These are phyloP conservation scores for Metopia argyrocephala DNA, from an alignment of 2,888 invertebrate genomes.

Conservation along the genomic window DNA sequence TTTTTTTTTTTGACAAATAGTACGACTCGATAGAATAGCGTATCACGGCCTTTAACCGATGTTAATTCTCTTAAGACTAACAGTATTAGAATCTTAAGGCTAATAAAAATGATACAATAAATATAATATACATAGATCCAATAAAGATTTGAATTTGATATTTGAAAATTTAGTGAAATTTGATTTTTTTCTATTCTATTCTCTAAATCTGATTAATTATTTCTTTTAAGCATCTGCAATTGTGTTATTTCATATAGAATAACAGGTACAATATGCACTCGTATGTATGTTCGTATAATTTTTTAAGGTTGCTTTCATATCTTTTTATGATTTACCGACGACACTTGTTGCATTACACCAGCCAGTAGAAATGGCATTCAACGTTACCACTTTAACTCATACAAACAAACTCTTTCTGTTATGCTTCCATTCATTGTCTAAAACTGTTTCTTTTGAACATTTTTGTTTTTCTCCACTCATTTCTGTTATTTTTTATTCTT, in stretches of 20 bases:
- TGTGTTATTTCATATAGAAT: constrained; percentile 13
- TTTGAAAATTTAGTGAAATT: neutral
- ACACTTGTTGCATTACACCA: constrained; percentile 63
- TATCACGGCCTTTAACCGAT: no score
- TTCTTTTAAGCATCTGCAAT: constrained; percentile 5
- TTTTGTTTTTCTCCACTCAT: neutral
- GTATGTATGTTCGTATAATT: neutral
- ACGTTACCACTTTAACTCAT: constrained; percentile 36
- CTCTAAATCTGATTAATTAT: neutral
- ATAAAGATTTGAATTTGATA: no score
- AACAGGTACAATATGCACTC: constrained; percentile 52
- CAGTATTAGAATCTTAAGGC: no score
- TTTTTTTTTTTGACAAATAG: no score
- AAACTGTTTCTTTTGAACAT: constrained; percentile 18
- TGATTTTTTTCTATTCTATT: neutral
- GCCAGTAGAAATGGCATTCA: constrained; percentile 41
- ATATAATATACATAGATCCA: no score
- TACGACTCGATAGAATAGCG: no score
- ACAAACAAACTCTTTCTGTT: constrained; percentile 54
- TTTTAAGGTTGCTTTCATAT: constrained; percentile 52
- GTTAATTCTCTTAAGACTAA: no score
- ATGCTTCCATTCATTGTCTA: constrained; percentile 35
- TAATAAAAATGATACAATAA: no score
- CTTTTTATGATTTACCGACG: constrained; percentile 65
- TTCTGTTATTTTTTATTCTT: constrained; percentile 7